Evolutionary conservation across 2,113 vertebrate genomes (phyloP), one percentile per base, ranked within the genome.

Genomic region (Hymenochirus boettgeri): DNA sequence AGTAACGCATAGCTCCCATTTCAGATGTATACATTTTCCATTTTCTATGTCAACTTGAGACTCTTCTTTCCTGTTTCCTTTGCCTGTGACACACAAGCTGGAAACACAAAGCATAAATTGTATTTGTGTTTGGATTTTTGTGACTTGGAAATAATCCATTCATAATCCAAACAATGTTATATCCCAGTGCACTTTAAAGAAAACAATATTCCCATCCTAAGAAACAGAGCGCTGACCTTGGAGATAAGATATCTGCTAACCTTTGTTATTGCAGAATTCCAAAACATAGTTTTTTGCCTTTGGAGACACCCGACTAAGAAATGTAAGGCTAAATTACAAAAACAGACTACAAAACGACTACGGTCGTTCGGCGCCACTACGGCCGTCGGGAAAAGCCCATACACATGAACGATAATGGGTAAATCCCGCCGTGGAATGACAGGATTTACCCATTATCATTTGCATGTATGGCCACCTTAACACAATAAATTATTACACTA

Each of bases 181-280:
- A 26, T 35, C n/a, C 31, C 33, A 45, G 50, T 23, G 18, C 22
- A 39, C 33, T 39, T 19, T 23, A 53, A 23, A 26, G 12, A 60
- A 19, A 29, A 60, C 37, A 19, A 60, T 27, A 15, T 27, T n/a
- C 23, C 26, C 26, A 29, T 61, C 48, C 61, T 27, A 22, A 15
- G 13, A 52, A 54, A 63, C 50, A 54, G 54, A 19, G 48, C 10
- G 48, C 42, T 53, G 33, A 53, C 61, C 61, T 63, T 53, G 51
- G 37, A 13, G n/a, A n/a, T n/a, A n/a, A 35, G 31, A 39, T 39
- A 53, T 42, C 33, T 62, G 26, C 23, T 52, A 5, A 2, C 18
- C 23, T 52, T 46, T 42, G 15, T 63, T 53, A 27, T 33, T 63
- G 29, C 9, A 37, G 22, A 29, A 37, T 42, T 54, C 23, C 50